A percentile compares a stretch with the other conserved stretches of the same genome.
Conservation (phyloP, 2,797 vertebrate species). For the Girardinus metallicus region DNA sequence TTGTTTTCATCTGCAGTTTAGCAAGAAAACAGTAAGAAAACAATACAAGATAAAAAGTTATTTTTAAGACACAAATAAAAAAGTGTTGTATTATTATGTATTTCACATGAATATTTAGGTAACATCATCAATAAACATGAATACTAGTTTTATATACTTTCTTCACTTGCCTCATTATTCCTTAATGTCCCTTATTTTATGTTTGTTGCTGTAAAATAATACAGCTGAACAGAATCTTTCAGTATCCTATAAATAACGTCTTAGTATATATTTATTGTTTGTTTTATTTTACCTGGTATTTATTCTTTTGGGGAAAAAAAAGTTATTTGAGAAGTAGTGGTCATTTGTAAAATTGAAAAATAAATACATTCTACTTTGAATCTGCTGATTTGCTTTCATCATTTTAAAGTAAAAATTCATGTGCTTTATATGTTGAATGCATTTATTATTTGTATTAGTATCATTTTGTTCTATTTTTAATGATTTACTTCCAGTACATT, state of each 20-base stretch:
- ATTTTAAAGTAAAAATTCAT: background rate
- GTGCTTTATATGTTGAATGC: background rate
- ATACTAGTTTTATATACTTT: slow-evolving; percentile 27
- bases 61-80: slow-evolving; percentile 13
- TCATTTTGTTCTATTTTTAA: background rate
- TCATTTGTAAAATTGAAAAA: slow-evolving; percentile 23
- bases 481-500: background rate
- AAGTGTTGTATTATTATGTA: slow-evolving; percentile 4
- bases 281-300: slow-evolving; percentile 43
- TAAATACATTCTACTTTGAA: slow-evolving; percentile 27
- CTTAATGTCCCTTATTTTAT: slow-evolving; percentile 12
- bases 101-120: slow-evolving; percentile 20
- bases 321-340: slow-evolving; percentile 10
- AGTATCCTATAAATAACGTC: slow-evolving; percentile 16
- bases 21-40: slow-evolving; percentile 3
- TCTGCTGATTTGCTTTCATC: slow-evolving; percentile 30
- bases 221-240: slow-evolving; percentile 30
- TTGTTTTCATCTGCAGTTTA: slow-evolving; percentile 16
- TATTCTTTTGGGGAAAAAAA: slow-evolving; percentile 42
- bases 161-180: slow-evolving; percentile 16
- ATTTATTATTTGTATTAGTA: background rate
- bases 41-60: background rate
- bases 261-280: slow-evolving; percentile 49
- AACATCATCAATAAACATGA: background rate
- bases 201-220: slow-evolving; percentile 12